Evolutionary conservation across 2,113 vertebrate species (phyloP).

Genomic region (Mirounga angustirostris): DNA sequence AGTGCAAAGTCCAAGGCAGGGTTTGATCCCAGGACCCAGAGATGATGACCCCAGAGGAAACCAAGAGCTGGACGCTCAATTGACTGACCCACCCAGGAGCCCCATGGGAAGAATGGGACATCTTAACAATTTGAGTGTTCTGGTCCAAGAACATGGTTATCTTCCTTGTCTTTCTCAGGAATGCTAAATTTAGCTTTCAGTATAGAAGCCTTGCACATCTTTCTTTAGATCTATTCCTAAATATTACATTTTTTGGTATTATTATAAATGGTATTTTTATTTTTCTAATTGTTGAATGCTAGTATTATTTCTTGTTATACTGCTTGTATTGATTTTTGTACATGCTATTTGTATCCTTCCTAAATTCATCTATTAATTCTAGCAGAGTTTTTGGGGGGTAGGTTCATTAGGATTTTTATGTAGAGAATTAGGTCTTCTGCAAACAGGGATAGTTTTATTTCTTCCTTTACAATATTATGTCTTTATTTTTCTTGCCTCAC

Average conservation of each 20-base stretch:
- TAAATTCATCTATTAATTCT: slow-evolving; percentile 29
- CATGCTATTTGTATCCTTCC: slow-evolving; percentile 4
- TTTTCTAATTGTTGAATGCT: neutral
- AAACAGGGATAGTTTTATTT: neutral
- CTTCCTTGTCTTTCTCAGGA: slow-evolving; percentile 12
- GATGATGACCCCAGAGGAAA: neutral
- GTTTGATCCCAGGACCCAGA: neutral
- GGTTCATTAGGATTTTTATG: neutral
- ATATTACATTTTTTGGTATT: neutral
- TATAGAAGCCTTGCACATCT: neutral
- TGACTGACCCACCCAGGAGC: neutral
- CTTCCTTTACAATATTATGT: neutral
- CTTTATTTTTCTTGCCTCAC: neutral
- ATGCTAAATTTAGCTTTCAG: neutral
- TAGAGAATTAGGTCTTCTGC: neutral
- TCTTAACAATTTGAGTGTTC: slow-evolving; percentile 34
- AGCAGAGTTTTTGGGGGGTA: neutral
- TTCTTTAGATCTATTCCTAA: slow-evolving; percentile 27
- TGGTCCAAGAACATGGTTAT: neutral
- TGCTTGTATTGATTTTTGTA: slow-evolving; percentile 15
- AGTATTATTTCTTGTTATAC: neutral
- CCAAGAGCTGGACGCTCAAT: neutral
- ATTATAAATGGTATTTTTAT: neutral
- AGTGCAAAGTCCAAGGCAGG: neutral
- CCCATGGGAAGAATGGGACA: neutral